Base-by-base conservation (phyloP, 2,888 invertebrate genomes). In the Cheilosia impressa region DNA sequence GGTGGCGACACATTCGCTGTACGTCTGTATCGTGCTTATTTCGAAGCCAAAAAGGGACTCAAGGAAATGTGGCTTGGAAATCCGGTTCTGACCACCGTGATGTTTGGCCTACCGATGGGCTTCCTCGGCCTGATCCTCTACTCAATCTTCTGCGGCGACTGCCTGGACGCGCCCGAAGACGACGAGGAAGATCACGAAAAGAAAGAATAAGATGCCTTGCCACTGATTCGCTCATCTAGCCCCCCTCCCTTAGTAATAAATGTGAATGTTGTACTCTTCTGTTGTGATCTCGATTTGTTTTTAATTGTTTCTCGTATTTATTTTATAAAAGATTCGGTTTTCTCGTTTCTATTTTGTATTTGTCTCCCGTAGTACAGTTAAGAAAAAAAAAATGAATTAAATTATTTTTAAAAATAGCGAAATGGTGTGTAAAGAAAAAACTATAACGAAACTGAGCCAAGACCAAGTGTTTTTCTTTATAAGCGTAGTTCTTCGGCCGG, bases 111-210 rank as follows among this genome's bases (percentile, higher is more conserved):
- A 80, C 99, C 99, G 0, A 93, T 98, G 53, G 97, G 98, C 43
- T 98, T 99, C 91, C 94, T 99, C 22, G 96, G 97, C 24, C 94
- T 99, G 22, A 98, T 99, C 89, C 95, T 98, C 91, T 99, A 99
- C 92, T 98, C 98, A 1, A 96, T 98, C 87, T 99, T 98, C 93
- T 99, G 99, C 91, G 96, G 98, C 68, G 99, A 99, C 91, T 97
- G 99, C 89, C 93, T 98, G 87, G 98, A 98, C 91, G 97, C 97
- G 1, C 96, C 96, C 57, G 97, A 97, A 75, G 96, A 96, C 71
- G 96, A 96, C 0, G 91, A 90, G 47, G 92, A 92, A 50, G 90
- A 91, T 41, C 93, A 93, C 87, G 93, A 93, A 78, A 93, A 93
- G 88, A 92, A 92, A 77, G 93, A 93, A 87, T 93, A 92, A 88